A percentile compares a stretch with the other conserved stretches of the same genome.
phyloP scores from a whole-genome alignment of 2,888 invertebrate genomes.

The Harpalus rufipes region DNA sequence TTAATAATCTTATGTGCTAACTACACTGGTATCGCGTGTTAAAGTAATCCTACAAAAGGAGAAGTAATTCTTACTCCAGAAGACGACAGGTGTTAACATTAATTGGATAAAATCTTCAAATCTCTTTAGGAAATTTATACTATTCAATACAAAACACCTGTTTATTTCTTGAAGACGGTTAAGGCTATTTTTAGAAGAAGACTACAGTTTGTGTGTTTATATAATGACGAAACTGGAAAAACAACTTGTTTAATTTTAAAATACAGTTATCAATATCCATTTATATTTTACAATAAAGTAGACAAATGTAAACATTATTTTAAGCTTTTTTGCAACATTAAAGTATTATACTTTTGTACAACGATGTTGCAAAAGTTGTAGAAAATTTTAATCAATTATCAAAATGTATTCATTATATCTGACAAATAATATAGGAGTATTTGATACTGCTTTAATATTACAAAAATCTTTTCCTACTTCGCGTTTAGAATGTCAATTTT shows the following conservation, averaged over 20 bases:
- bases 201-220: background rate
- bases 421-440: too few relatives aligned
- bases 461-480: too few relatives aligned
- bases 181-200: background rate
- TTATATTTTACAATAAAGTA: too few relatives aligned
- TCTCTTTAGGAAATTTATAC: background rate
- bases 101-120: background rate
- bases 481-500: too few relatives aligned
- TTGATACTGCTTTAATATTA: too few relatives aligned
- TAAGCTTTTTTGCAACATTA: too few relatives aligned
- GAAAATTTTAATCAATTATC: too few relatives aligned
- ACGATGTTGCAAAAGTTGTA: too few relatives aligned
- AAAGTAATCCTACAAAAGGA: background rate
- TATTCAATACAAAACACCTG: background rate
- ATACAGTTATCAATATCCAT: background rate
- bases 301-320: too few relatives aligned
- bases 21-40: background rate
- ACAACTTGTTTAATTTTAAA: background rate
- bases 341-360: too few relatives aligned
- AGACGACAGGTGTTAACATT: background rate
- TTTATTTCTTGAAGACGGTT: background rate
- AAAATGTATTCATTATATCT: too few relatives aligned
- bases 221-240: background rate
- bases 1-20: background rate
- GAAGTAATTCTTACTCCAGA: background rate